Evolutionary conservation across 1,140 invertebrate genomes (phyloP).

Genomic region (Drosophila repletoides): DNA sequence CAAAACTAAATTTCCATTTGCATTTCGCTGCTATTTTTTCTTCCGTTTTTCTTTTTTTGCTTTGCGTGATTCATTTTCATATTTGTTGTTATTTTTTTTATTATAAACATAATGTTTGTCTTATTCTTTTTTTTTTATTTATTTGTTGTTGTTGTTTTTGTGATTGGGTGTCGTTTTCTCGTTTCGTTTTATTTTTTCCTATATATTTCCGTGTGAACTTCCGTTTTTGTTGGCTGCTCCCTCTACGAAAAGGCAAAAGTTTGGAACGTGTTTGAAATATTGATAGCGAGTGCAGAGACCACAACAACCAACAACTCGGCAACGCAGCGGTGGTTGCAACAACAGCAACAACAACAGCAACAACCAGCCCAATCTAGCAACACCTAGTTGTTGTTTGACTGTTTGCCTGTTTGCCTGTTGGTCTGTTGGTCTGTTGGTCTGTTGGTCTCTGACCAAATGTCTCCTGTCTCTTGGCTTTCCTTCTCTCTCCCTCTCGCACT

Average conservation of each 20-base stretch:
- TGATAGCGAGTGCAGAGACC: conserved; percentile 69
- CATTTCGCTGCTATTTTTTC: background rate
- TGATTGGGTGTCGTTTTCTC: conserved; percentile 31
- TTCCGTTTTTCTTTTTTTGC: background rate
- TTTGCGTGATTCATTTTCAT: conserved; percentile 72
- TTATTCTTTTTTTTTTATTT: conserved; percentile 42
- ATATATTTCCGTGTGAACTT: conserved; percentile 80
- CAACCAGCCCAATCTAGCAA: conserved; percentile 46
- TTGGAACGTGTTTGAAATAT: conserved; percentile 78
- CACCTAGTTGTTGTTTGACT: conserved; percentile 54
- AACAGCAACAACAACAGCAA: conserved; percentile 19
- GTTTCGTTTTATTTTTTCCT: conserved; percentile 61
- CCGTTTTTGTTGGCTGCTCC: conserved; percentile 49
- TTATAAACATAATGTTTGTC: conserved; percentile 59
- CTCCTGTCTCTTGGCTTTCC: conserved; percentile 8
- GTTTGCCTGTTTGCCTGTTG: too few relatives aligned
- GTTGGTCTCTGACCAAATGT: conserved; percentile 20
- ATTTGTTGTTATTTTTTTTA: conserved; percentile 50
- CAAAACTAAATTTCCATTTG: conserved; percentile 26
- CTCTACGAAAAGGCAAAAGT: conserved; percentile 68
- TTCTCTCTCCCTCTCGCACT: background rate
- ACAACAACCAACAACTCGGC: conserved; percentile 37
- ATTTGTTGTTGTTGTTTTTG: conserved; percentile 50
- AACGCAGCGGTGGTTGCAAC: conserved; percentile 55
- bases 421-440: conserved; percentile 43